A percentile compares a stretch with the other conserved stretches of the same genome.
Conservation (phyloP, 2,888 invertebrate genomes). For the Amitus sp. region DNA sequence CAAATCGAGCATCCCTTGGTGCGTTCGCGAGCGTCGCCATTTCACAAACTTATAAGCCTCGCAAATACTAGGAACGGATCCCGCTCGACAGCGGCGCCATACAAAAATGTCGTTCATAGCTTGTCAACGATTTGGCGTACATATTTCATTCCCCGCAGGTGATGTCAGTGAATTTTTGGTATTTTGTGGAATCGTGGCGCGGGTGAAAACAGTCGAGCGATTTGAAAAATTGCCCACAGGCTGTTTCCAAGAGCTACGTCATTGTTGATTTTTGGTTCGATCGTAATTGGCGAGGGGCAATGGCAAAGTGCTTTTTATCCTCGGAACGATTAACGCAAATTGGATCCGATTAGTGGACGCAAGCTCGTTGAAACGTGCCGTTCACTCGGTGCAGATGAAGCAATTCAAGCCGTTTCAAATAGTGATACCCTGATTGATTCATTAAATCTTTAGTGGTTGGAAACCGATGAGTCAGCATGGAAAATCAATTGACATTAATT, state of each 20-base stretch:
- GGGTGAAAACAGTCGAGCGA: too few species aligned
- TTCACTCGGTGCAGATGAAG: constrained; percentile 6
- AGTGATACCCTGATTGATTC: constrained; percentile 5
- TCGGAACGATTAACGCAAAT: neutral
- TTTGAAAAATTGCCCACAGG: too few species aligned
- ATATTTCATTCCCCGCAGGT: neutral
- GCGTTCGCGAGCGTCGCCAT: neutral
- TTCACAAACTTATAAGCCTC: constrained; percentile 2
- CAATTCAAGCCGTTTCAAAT: constrained; percentile 1
- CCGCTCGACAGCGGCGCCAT: neutral
- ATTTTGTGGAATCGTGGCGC: too few species aligned
- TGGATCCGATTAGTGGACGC: neutral
- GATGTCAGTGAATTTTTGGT: neutral
- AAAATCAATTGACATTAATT: constrained; percentile 3
- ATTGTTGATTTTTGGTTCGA: too few species aligned
- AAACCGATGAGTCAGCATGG: constrained; percentile 6
- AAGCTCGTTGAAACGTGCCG: constrained; percentile 1
- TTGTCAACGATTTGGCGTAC: neutral
- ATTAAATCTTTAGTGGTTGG: constrained; percentile 2
- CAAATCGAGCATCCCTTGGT: neutral
- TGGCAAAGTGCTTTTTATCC: neutral
- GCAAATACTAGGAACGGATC: constrained; percentile 2
- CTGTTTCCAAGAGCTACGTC: too few species aligned
- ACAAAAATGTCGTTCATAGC: neutral
- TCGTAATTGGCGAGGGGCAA: too few species aligned